A percentile compares a stretch with the other conserved stretches of the same genome.
Evolutionary conservation across 1,140 invertebrate genomes (phyloP).

Genomic region (Eupristina koningsbergeri): DNA sequence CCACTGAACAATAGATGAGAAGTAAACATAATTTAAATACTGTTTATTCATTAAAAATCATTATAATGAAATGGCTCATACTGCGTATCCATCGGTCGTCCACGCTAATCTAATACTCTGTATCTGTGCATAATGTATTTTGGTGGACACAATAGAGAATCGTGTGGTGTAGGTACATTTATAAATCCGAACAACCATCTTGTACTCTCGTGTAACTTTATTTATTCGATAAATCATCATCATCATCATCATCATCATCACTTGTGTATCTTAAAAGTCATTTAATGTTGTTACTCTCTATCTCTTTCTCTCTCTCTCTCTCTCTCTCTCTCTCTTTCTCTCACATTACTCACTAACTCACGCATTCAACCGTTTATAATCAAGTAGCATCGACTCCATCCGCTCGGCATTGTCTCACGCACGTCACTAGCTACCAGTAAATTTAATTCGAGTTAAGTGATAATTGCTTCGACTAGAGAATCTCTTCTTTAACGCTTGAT

Average conservation of each 20-base stretch:
- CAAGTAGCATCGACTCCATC: slow-evolving; percentile 52
- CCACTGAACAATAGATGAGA: too few species aligned
- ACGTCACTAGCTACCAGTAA: slow-evolving; percentile 28
- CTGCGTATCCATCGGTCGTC: too few species aligned
- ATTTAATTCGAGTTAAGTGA: slow-evolving; percentile 51
- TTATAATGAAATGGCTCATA: too few species aligned
- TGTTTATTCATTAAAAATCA: too few species aligned
- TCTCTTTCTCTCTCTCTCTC: not conserved
- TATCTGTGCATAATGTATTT: not conserved
- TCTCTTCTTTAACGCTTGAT: slow-evolving; percentile 36
- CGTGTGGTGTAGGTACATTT: slow-evolving; percentile 11
- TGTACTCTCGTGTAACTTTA: not conserved
- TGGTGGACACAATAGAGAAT: slow-evolving; percentile 12
- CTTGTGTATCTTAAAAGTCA: slow-evolving; percentile 44
- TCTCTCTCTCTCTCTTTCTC: not conserved
- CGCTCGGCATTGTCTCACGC: slow-evolving; percentile 50
- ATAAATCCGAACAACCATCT: slow-evolving; percentile 13
- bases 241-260: slow-evolving; percentile 43
- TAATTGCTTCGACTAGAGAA: slow-evolving; percentile 42
- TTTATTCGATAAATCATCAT: slow-evolving; percentile 49
- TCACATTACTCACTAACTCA: not conserved
- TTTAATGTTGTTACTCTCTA: not conserved
- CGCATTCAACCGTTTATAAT: slow-evolving; percentile 36
- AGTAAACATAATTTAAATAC: too few species aligned
- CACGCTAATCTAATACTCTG: too few species aligned